phyloP scores from a whole-genome alignment of 2,888 invertebrate species.

The Epirrhoe alternata region DNA sequence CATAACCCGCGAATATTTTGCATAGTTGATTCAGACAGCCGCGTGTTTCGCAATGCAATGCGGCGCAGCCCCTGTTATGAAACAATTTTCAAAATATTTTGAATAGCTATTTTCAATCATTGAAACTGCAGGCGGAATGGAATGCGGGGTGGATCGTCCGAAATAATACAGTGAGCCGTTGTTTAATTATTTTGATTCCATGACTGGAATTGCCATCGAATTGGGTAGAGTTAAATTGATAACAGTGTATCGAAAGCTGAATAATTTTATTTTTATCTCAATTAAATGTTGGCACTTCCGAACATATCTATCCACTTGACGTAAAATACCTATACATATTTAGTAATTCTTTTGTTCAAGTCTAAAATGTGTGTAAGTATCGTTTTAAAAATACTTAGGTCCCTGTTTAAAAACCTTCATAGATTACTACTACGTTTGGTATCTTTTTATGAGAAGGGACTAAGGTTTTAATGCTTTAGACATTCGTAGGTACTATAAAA shows the following conservation, averaged over 20 bases:
- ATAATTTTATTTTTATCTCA: background rate
- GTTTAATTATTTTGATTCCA: constrained; percentile 55
- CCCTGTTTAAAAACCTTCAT: too few species aligned
- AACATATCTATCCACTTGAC: too few species aligned
- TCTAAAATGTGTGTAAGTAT: too few species aligned
- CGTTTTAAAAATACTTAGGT: too few species aligned
- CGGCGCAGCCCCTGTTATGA: constrained; percentile 71
- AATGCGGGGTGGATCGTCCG: constrained; percentile 71
- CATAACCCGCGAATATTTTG: constrained; percentile 72
- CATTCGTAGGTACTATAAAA: background rate
- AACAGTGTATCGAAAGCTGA: background rate
- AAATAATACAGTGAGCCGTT: constrained; percentile 58
- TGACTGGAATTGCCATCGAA: constrained; percentile 24
- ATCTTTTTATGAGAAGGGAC: too few species aligned
- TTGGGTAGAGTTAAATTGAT: constrained; percentile 24
- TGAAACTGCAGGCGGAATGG: constrained; percentile 77
- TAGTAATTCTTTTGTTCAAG: too few species aligned
- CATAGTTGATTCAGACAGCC: constrained; percentile 69
- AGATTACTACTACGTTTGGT: background rate
- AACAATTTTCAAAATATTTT: constrained; percentile 85
- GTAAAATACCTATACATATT: too few species aligned
- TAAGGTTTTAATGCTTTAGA: background rate
- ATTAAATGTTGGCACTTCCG: background rate
- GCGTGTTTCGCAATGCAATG: constrained; percentile 67
- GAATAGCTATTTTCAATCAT: constrained; percentile 84